Evolutionary conservation across 2,113 vertebrate genomes (phyloP).

Genomic region (Pteropus alecto): DNA sequence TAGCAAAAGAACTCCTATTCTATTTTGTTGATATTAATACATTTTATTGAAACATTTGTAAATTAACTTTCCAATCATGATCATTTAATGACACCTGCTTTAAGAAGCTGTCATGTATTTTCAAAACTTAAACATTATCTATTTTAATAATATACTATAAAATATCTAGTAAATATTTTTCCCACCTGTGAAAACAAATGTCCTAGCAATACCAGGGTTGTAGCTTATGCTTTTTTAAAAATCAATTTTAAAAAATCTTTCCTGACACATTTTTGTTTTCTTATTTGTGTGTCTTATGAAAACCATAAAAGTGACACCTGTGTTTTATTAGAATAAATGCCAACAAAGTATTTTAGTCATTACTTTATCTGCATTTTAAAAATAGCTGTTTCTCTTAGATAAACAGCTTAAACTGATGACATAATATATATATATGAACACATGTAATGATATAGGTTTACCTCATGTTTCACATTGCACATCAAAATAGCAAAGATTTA

Average conservation of each 20-base stretch:
- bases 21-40: neutral
- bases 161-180: neutral
- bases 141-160: neutral
- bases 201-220: neutral
- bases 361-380: neutral
- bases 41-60: neutral
- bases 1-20: neutral
- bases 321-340: neutral
- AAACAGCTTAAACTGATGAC: neutral
- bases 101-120: neutral
- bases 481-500: neutral
- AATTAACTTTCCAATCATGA: neutral
- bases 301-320: neutral
- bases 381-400: constrained; percentile 26
- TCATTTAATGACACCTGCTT: neutral
- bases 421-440: constrained; percentile 9
- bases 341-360: neutral
- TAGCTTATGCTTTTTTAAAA: neutral
- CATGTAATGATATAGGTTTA: neutral
- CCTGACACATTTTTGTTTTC: neutral
- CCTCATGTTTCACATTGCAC: neutral
- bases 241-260: neutral
- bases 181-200: neutral
- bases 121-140: constrained; percentile 4
- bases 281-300: neutral